Evolutionary conservation across 2,888 invertebrate genomes (phyloP), one percentile per base, ranked within the genome.

Genomic region (Zelleria hepariella): DNA sequence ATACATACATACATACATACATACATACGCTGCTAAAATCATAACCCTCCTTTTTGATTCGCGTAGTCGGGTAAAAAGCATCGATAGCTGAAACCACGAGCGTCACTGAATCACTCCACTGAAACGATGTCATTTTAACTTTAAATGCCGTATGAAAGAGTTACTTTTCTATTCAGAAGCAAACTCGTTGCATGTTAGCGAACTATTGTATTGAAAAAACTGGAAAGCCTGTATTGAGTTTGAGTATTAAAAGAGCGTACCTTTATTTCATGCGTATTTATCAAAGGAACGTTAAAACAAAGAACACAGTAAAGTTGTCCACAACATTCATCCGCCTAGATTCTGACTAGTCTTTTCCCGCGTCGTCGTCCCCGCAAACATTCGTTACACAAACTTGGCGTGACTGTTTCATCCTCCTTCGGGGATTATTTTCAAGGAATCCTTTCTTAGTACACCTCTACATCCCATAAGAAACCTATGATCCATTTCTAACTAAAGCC

Each of bases 91-190:
- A 2, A 42, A 42, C 32, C 2, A 10, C 32, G 32, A 10, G 4
- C 10, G 15, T 42, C 15, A 42, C 32, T 42, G 32, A 42, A 42
- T 42, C 32, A 10, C 32, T 42, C 15, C 10, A 15, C 10, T 32
- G 2, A 7, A 86, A 85, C 82, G 84, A 80, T 82, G 80, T 80
- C 78, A 76, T 77, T 74, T 78, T 78, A 77, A 77, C 78, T 74
- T 78, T 78, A 77, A 77, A 76, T 77, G 71, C 74, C 15, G 32
- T 55, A 18, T 55, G 23, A 52, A 21, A 24, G 25, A 53, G 65
- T 74, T 80, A 79, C 79, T 76, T 69, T 71, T 72, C 72, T 52
- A 42, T 42, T 42, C 32, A 42, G 32, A n/a, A n/a, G n/a, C 15
- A 10, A 15, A 15, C 56, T 49, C 57, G 26, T 24, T 53, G 24